Evolutionary conservation across 2,888 invertebrate genomes (phyloP).

Genomic region (Hydrotaea cyrtoneurina): DNA sequence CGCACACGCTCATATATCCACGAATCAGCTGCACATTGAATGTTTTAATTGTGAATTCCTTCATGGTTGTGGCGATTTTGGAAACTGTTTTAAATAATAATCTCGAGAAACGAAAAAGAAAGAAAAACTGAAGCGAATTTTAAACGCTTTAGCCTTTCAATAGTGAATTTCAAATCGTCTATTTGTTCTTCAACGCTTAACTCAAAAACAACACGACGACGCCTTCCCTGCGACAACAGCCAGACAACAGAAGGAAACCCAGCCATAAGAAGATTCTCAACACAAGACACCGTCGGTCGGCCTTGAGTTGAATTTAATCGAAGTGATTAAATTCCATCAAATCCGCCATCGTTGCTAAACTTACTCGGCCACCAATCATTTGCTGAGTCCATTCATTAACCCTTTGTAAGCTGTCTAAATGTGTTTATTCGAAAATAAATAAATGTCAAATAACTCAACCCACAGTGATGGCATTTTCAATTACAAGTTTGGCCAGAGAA

Average conservation of each 20-base stretch:
- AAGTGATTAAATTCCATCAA: background rate
- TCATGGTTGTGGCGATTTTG: slow-evolving; percentile 36
- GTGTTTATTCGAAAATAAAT: too few species aligned
- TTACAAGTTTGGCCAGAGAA: too few species aligned
- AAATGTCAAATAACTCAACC: too few species aligned
- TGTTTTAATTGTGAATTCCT: slow-evolving; percentile 37
- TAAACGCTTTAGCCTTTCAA: slow-evolving; percentile 39
- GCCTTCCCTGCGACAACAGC: slow-evolving; percentile 22
- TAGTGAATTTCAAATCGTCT: slow-evolving; percentile 39
- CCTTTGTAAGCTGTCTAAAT: too few species aligned
- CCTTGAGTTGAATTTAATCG: background rate
- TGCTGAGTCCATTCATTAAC: too few species aligned
- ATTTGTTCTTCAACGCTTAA: slow-evolving; percentile 38
- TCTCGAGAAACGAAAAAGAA: background rate
- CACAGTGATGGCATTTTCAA: too few species aligned
- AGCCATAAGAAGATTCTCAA: background rate
- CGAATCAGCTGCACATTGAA: slow-evolving; percentile 6
- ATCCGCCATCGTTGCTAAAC: too few species aligned
- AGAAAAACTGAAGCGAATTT: slow-evolving; percentile 20
- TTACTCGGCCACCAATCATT: too few species aligned
- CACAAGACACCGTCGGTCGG: slow-evolving; percentile 21
- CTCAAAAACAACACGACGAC: slow-evolving; percentile 25
- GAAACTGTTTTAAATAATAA: slow-evolving; percentile 31
- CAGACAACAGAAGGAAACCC: background rate
- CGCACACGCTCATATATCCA: background rate